Conservation (phyloP, 2,113 vertebrate genomes). For the Pterocles orientalis region DNA sequence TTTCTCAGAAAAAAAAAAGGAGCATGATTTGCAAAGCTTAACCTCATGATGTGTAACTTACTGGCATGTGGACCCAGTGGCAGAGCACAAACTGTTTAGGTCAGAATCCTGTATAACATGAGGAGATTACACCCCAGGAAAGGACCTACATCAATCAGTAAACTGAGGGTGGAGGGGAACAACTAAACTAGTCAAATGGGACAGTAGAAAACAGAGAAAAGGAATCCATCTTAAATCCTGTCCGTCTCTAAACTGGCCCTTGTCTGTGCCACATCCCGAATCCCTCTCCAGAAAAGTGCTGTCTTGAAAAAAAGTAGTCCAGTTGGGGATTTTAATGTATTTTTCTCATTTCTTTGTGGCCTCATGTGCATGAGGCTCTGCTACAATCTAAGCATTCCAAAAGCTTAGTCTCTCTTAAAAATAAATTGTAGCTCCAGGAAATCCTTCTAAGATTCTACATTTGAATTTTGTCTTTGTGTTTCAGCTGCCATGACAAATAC, state of each 20-base stretch:
- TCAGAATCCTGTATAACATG: neutral
- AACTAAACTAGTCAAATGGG: neutral
- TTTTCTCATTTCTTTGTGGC: neutral
- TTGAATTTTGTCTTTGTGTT: neutral
- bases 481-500: neutral
- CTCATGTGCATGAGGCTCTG: neutral
- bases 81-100: neutral
- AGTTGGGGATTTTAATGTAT: neutral
- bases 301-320: neutral
- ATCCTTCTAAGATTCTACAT: neutral
- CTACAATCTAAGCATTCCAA: neutral
- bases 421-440: neutral
- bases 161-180: neutral
- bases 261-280: neutral
- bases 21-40: neutral
- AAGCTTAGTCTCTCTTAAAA: neutral
- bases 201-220: neutral
- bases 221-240: neutral
- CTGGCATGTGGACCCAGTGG: neutral
- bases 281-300: neutral
- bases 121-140: neutral
- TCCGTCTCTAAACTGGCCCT: neutral
- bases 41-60: neutral
- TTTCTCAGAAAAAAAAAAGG: neutral
- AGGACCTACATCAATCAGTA: neutral